phyloP scores from a whole-genome alignment of 2,797 vertebrate genomes.

The Rhincodon typus region DNA sequence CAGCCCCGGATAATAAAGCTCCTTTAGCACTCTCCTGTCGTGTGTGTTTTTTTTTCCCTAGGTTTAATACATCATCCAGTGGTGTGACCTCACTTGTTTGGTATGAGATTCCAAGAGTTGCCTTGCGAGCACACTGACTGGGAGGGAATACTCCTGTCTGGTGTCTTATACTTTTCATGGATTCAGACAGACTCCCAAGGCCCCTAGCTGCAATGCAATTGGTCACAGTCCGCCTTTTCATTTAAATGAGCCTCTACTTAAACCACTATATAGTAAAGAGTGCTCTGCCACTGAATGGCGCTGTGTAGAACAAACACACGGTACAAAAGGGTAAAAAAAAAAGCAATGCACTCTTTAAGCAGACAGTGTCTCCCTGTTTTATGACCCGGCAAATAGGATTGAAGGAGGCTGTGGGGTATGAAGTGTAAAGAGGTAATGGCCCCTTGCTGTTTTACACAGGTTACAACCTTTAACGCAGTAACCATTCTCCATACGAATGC shows the following conservation, averaged over 20 bases:
- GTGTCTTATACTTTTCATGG: slow-evolving; percentile 31
- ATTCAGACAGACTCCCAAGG: slow-evolving; percentile 25
- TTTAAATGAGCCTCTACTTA: slow-evolving; percentile 26
- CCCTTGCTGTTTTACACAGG: background rate
- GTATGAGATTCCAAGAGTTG: slow-evolving; percentile 52
- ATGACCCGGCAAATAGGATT: background rate
- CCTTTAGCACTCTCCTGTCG: slow-evolving; percentile 3
- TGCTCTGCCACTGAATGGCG: slow-evolving; percentile 27
- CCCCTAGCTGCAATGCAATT: background rate
- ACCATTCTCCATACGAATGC: background rate
- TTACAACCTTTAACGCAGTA: background rate
- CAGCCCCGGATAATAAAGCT: background rate
- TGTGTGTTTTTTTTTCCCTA: background rate
- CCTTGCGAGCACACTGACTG: slow-evolving; percentile 25
- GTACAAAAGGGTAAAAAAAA: background rate
- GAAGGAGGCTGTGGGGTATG: background rate
- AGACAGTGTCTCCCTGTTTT: background rate
- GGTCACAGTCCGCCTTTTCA: slow-evolving; percentile 25
- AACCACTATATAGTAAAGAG: background rate
- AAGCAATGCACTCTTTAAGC: background rate
- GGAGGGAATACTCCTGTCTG: background rate
- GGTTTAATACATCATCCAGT: slow-evolving; percentile 54
- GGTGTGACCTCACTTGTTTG: slow-evolving; percentile 64
- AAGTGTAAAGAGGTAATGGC: background rate
- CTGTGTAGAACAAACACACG: background rate